Evolutionary conservation across 2,797 vertebrate genomes (phyloP).

Genomic region (Coccyzus lansbergi): DNA sequence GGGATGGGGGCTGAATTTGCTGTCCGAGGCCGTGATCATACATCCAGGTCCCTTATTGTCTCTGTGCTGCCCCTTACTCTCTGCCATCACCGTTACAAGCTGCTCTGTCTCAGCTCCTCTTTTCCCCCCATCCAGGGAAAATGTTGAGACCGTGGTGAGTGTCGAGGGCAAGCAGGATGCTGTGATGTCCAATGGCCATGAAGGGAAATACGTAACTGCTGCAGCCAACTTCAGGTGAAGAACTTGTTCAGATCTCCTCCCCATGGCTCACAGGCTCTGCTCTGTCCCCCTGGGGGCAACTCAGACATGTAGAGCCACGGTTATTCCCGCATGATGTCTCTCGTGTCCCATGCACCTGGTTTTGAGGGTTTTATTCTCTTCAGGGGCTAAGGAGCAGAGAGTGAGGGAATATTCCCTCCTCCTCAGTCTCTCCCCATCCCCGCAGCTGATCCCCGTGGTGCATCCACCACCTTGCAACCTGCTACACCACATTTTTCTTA

Average conservation of each 20-base stretch:
- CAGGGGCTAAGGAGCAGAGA: not conserved
- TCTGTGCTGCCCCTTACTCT: not conserved
- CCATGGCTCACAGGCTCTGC: not conserved
- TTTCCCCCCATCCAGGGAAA: conserved; percentile 50
- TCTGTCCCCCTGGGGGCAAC: not conserved
- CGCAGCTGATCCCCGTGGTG: not conserved
- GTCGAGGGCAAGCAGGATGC: conserved; percentile 36
- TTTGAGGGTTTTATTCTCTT: not conserved
- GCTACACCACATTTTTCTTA: not conserved
- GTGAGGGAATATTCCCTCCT: not conserved
- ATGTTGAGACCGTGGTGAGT: not conserved
- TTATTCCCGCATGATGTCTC: not conserved
- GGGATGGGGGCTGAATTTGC: not conserved
- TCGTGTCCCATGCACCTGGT: rapidly evolving
- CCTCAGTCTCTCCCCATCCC: not conserved
- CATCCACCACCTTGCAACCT: not conserved
- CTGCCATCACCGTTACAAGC: not conserved
- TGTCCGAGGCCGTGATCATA: rapidly evolving
- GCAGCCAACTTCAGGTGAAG: conserved; percentile 73
- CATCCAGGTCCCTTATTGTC: not conserved
- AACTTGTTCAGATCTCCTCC: not conserved
- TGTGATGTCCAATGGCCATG: conserved; percentile 39
- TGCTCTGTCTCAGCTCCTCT: not conserved
- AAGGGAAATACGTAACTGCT: conserved; percentile 50
- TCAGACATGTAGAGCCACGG: not conserved